Evolutionary conservation across 1,140 invertebrate genomes (phyloP), one percentile per base, ranked within the genome.

Genomic region (Copidosoma floridanum): DNA sequence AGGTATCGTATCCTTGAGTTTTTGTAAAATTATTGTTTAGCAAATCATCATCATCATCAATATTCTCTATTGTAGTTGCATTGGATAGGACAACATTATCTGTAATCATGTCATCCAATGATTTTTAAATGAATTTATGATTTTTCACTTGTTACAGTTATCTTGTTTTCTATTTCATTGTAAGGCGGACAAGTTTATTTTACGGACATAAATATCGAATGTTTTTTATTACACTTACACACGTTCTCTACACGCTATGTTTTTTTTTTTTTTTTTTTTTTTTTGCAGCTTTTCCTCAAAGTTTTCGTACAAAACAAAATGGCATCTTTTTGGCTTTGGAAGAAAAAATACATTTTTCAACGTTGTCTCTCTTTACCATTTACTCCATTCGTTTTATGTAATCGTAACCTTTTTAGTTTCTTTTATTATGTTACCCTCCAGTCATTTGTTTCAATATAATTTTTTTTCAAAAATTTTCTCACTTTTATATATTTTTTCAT

Each of bases 281-380:
- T 73, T 77, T 74, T 74, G 71, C 62, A 50, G 46, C 43, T 65
- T 74, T 70, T 69, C 67, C 64, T 61, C 27, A 55, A 57, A 37
- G 56, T 71, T 75, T 77, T 74, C 68, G 65, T 75, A 76, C 44
- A 73, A 72, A 74, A 77, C 75, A 78, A 76, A 77, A 77, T 74
- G 72, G 68, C 72, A 73, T 75, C 71, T 74, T 79, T 63, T 80
- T 79, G 77, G 77, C 77, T 77, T 79, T 76, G 71, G 76, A 79
- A 80, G 77, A 77, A 78, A 79, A 78, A 77, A 74, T 77, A 78
- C 68, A 73, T 69, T 71, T 71, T 64, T 67, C 40, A 62, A 62
- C 60, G 44, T 61, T 57, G 46, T 62, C 52, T 55, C 20, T 54
- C 26, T 51, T 55, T 62, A 61, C 16, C 65, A 65, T 64, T 66